Conservation (phyloP, 2,888 invertebrate species). For the Drymonia ruficornis region DNA sequence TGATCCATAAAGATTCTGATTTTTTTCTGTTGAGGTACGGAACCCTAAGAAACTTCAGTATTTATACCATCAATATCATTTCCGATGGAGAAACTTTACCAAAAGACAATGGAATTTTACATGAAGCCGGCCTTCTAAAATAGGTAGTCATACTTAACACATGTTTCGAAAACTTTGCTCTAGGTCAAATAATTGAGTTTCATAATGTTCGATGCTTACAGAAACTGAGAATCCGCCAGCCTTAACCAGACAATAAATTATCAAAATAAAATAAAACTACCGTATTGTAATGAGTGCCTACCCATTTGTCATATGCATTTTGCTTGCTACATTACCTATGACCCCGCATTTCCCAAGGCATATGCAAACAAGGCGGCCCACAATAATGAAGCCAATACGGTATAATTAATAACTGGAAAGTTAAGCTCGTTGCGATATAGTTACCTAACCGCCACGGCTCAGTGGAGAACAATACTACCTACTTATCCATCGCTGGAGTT, state of each 20-base stretch:
- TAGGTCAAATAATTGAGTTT: background rate
- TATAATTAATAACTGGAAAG: slow-evolving; percentile 74
- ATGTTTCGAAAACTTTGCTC: background rate
- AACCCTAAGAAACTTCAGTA: no score
- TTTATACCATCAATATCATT: no score
- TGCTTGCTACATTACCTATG: slow-evolving; percentile 41
- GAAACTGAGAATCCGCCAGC: background rate
- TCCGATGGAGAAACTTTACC: background rate
- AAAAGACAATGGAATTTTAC: background rate
- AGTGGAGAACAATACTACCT: slow-evolving; percentile 59
- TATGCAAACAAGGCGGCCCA: slow-evolving; percentile 55
- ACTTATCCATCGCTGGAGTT: slow-evolving; percentile 49
- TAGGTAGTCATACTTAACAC: background rate
- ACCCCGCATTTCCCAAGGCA: slow-evolving; percentile 54
- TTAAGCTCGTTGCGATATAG: slow-evolving; percentile 49
- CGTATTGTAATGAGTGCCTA: background rate
- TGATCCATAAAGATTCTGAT: no score
- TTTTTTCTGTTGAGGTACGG: no score
- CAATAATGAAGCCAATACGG: slow-evolving; percentile 52
- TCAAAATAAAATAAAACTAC: background rate
- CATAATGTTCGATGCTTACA: background rate
- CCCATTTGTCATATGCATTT: background rate
- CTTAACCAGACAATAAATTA: no score
- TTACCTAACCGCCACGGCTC: slow-evolving; percentile 38
- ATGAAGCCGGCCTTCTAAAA: background rate